Evolutionary conservation across 2,113 vertebrate species (phyloP).

Genomic region (Xiphias gladius): DNA sequence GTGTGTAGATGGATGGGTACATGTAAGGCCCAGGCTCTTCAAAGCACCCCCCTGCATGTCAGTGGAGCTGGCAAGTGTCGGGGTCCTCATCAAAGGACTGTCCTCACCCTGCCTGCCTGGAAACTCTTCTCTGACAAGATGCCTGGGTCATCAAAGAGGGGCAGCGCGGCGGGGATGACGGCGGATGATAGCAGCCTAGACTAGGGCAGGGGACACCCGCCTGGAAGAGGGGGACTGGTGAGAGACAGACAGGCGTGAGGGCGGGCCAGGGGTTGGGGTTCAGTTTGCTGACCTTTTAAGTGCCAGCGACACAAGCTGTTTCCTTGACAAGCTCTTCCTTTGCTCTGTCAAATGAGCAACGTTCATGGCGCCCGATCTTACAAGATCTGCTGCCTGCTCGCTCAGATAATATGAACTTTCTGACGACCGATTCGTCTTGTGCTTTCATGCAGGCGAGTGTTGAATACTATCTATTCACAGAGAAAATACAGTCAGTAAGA

Average conservation of each 20-base stretch:
- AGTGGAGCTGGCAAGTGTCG: slow-evolving; percentile 66
- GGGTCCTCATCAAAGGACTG: slow-evolving; percentile 81
- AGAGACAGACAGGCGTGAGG: slow-evolving; percentile 72
- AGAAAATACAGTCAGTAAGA: slow-evolving; percentile 14
- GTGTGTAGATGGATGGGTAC: slow-evolving; percentile 25
- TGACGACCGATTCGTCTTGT: slow-evolving; percentile 38
- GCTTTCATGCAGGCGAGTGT: slow-evolving; percentile 6
- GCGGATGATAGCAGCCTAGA: slow-evolving; percentile 58
- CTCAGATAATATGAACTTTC: slow-evolving; percentile 54
- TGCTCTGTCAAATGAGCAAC: slow-evolving; percentile 73
- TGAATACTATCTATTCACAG: slow-evolving; percentile 20
- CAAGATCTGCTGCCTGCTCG: slow-evolving; percentile 46
- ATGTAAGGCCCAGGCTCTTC: slow-evolving; percentile 64
- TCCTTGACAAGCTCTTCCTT: slow-evolving; percentile 83
- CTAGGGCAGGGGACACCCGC: slow-evolving; percentile 62
- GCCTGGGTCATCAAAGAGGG: slow-evolving; percentile 77
- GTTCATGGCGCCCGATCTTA: slow-evolving; percentile 60
- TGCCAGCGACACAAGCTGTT: slow-evolving; percentile 76
- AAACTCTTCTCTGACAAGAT: slow-evolving; percentile 73
- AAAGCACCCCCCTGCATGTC: slow-evolving; percentile 75
- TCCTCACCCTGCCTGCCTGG: slow-evolving; percentile 76
- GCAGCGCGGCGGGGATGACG: slow-evolving; percentile 54
- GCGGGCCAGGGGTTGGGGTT: slow-evolving; percentile 62
- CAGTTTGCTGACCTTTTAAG: slow-evolving; percentile 80
- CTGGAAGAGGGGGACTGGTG: slow-evolving; percentile 61